Evolutionary conservation across 2,113 vertebrate species (phyloP), one percentile per base, ranked within the genome.

Genomic region (Tringa solitaria): DNA sequence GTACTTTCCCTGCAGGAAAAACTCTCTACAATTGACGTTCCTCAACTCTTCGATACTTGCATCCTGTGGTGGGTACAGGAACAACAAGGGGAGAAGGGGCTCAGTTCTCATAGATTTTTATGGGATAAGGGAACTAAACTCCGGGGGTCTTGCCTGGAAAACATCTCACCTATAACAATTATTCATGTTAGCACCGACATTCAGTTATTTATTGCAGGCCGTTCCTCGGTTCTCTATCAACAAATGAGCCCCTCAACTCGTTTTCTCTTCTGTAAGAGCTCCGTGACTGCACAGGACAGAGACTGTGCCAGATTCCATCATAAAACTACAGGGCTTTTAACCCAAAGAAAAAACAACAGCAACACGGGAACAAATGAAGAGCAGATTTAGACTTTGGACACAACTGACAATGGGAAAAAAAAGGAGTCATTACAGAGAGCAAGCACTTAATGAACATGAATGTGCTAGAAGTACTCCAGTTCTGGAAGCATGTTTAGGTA

Each of bases 151-250:
- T n/a, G 9, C 12, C 23, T 39, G n/a, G 69, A 53, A 79, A 80
- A 39, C 43, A 15, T 6, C 30, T 61, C 3, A 0, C 24, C 46
- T 33, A 0, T 11, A 50, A 16, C 0, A 0, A 23, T 6, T 33
- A 20, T 9, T 19, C 37, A 6, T 16, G 19, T 23, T 33, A 28
- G 22, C 5, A 14, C 8, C 10, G 33, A 59, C 20, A 59, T 33
- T 21, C 20, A n/a, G 50, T 43, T 24, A 10, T 18, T 37, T 26
- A 54, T 35, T 9, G 27, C 28, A 45, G 46, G 9, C 23, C 0
- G 1, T 10, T 20, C 32, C 57, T 43, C 2, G 0, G n/a, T 6
- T 37, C 51, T 80, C 45, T 12, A 30, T 43, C 54, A 82, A 43
- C 53, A 46, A 61, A 27, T 4, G 5, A 61, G 68, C 33, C n/a